Evolutionary conservation across 2,888 invertebrate species (phyloP), one percentile per base, ranked within the genome.

Genomic region (Hoplodrina blanda): DNA sequence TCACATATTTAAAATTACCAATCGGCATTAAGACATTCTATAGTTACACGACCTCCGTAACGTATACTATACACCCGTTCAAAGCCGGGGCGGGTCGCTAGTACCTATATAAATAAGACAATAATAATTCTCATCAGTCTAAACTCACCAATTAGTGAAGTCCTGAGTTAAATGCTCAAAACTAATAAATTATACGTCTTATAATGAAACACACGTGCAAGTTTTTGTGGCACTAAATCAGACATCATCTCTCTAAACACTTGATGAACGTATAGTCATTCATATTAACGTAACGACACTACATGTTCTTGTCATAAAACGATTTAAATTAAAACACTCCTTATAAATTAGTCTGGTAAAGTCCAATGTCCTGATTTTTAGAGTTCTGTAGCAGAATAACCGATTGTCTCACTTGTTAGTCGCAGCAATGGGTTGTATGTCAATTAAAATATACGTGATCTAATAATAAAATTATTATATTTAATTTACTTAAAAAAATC

Each of bases 161-260:
- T 64, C 25, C 0, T n/a, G 13, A 60, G 46, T 30, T 52, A 53
- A 72, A 63, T 72, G 20, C 3, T 62, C 6, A 25, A 55, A 55
- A 7, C 11, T 15, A 59, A 65, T 62, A 62, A 69, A 59, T 69
- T 17, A 30, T 19, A 52, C n/a, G 20, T 50, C 37, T 55, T 41
- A 50, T 41, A 41, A 73, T 65, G n/a, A 55, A 55, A 8, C 41
- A 25, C 15, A 55, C 7, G 62, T 46, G 46, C 25, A 19, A 49
- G n/a, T 78, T 77, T 69, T 69, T 50, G 52, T 55, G 30, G 41
- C 17, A 59, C 49, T 69, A 19, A 69, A 77, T 69, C 50, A 65
- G 64, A 55, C 62, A 61, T 62, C 64, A 65, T 52, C 54, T 1
- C 20, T 54, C 25, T 2, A 61, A 73, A 52, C 30, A 65, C 13